Conservation (phyloP, 2,113 vertebrate species). For the Procavia capensis region DNA sequence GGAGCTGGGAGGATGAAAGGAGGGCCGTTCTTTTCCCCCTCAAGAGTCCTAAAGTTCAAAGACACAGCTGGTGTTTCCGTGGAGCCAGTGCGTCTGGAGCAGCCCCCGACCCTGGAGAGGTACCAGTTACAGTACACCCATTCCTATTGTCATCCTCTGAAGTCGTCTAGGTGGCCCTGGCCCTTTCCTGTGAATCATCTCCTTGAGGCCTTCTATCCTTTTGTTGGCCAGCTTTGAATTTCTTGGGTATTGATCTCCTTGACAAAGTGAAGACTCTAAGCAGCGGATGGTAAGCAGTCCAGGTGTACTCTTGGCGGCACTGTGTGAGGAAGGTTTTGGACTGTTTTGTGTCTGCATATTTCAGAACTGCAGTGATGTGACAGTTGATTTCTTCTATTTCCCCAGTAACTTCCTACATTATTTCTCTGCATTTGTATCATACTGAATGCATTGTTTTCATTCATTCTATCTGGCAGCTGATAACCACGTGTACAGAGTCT, state of each 20-base stretch:
- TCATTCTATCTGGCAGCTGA: background rate
- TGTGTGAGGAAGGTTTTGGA: background rate
- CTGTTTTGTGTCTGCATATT: background rate
- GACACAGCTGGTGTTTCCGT: slow-evolving; percentile 7
- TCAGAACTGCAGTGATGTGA: background rate
- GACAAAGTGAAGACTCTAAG: background rate
- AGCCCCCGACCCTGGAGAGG: background rate
- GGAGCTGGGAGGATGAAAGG: slow-evolving; percentile 27
- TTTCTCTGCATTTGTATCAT: background rate
- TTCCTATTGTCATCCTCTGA: background rate
- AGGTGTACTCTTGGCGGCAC: background rate
- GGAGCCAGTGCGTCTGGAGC: background rate
- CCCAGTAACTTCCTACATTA: slow-evolving; percentile 12
- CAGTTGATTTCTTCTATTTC: slow-evolving; percentile 46
- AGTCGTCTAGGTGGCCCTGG: background rate
- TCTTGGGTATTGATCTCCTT: background rate
- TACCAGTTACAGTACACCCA: background rate
- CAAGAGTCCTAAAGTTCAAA: slow-evolving; percentile 52
- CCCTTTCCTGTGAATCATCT: slow-evolving; percentile 58
- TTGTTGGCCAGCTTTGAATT: slow-evolving; percentile 60
- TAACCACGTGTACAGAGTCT: background rate
- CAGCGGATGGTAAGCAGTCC: background rate
- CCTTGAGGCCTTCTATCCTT: slow-evolving; percentile 37
- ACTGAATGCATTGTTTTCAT: background rate
- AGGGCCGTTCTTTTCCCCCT: background rate